Evolutionary conservation across 2,113 vertebrate genomes (phyloP), one percentile per base, ranked within the genome.

Genomic region (Argyrosomus japonicus): DNA sequence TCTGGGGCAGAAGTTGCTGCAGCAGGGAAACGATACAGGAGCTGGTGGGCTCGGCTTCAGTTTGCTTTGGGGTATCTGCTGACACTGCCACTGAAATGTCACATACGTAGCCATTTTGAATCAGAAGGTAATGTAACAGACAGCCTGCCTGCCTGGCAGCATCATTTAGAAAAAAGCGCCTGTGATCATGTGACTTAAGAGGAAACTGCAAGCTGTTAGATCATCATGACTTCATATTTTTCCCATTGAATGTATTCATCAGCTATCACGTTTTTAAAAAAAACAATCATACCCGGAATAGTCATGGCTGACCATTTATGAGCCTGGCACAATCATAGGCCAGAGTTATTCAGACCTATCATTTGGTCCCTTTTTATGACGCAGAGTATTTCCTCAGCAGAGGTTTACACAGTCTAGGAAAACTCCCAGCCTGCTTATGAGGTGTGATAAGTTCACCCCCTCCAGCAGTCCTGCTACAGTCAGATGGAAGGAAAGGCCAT

Each of bases 401-500:
- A 53, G 65, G 74, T 83, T 88, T 77, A 82, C 62, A 57, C 47
- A 63, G 27, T 61, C 13, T 58, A 47, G 64, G 65, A 85, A 90
- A 83, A 57, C 67, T 83, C 75, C 64, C 53, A 25, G 61, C 17
- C 58, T 51, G 68, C 75, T 82, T 69, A 84, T 70, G 82, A 89
- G 60, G 83, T 89, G 81, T 68, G 71, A 83, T 83, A 74, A 62
- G 48, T 81, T 58, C 1, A 0, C 8, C 51, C 63, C 60, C 63
- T 61, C 58, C 58, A 69, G 29, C 8, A 3, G 64, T 60, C 40
- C 53, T 0, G 0, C 65, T 53, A 27, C 4, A 64, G 62, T 83
- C 79, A 7, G 7, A 83, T 75, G 45, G 68, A 86, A 74, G 71
- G 18, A 63, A 81, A 88, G 88, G 89, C 87, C 85, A 70, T 77